Base-by-base conservation (phyloP, 2,888 invertebrate genomes). In the Meiosimyza platycephala region DNA sequence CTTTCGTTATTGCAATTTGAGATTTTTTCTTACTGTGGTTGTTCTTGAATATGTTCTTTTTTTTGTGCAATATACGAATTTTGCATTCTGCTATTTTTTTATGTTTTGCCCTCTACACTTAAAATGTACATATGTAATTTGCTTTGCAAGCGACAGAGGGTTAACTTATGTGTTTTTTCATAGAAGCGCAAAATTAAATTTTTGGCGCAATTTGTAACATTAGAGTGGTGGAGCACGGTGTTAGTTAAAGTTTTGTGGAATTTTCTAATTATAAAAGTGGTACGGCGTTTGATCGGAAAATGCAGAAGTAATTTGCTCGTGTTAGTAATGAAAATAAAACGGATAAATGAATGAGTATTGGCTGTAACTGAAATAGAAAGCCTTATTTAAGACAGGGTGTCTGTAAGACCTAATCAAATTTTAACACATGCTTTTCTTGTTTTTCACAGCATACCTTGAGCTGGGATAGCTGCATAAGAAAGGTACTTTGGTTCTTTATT, bases 101-200 rank as follows among this genome's bases (percentile, higher is more conserved):
- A 28, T 13, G 15, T 40, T 59, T n/a, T 60, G 40, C 4, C 40
- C 40, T 40, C 9, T 40, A 6, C 40, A 9, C 40, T 40, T 40
- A 6, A 40, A 40, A 40, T 40, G 22, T 33, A 15, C 40, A 60
- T 60, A 22, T 2, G 2, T 22, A 60, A 60, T 33, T 33, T 60
- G 33, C 15, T 60, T 40, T 40, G 16, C 60, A 33, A 22, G 33
- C 60, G 40, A 28, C 40, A 40, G 40, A 22, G 33, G 33, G 33
- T 60, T 60, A 60, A 60, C n/a, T 60, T 60, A 60, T 60, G 22
- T 28, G 28, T 13, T 15, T 33, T 60, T 22, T 28, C 60, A 60
- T 60, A 40, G 13, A 60, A 28, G 33, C 60, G 33, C 60, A 22
- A 60, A 28, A 60, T 60, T 60, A 60, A 60, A 60, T 60, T 33